Evolutionary conservation across 2,888 invertebrate genomes (phyloP).

Genomic region (Yponomeuta malinellus): DNA sequence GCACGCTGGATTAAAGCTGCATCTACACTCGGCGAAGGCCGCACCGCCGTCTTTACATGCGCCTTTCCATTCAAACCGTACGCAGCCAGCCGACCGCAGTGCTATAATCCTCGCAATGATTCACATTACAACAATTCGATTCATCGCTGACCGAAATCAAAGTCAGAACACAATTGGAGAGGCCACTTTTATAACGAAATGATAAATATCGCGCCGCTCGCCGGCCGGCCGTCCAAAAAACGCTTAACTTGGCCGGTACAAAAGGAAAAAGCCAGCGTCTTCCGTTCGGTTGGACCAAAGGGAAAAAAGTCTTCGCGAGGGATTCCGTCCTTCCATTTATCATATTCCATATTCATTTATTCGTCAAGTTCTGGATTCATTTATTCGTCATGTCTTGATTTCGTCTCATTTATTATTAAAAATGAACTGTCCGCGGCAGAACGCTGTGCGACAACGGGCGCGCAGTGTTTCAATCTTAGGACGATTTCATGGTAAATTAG

Average conservation of each 20-base stretch:
- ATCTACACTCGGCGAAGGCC: not conserved
- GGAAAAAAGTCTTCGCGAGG: constrained; percentile 73
- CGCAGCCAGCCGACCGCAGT: not conserved
- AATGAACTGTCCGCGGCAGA: constrained; percentile 75
- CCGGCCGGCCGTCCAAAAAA: constrained; percentile 65
- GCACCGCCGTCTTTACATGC: not conserved
- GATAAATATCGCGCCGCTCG: constrained; percentile 70
- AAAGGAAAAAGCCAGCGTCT: constrained; percentile 75
- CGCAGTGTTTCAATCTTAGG: constrained; percentile 70
- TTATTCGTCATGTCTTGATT: constrained; percentile 78
- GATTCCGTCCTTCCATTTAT: constrained; percentile 72
- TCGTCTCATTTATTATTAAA: constrained; percentile 78
- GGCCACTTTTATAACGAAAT: constrained; percentile 64
- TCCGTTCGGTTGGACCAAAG: constrained; percentile 73
- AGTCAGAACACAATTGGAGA: constrained; percentile 58
- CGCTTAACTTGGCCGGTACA: constrained; percentile 74
- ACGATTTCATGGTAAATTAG: constrained; percentile 71
- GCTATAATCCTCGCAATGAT: constrained; percentile 4
- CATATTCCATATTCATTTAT: constrained; percentile 77
- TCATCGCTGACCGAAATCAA: constrained; percentile 44
- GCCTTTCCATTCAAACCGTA: not conserved
- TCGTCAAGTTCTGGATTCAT: constrained; percentile 77
- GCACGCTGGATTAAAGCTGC: constrained; percentile 58
- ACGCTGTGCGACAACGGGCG: constrained; percentile 58
- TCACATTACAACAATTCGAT: constrained; percentile 13